Percentiles rank a stretch among this genome's conserved stretches.
These are phyloP conservation scores for Propithecus deckenii DNA, from an alignment of 2,797 vertebrate genomes.

Conservation along the genomic window DNA sequence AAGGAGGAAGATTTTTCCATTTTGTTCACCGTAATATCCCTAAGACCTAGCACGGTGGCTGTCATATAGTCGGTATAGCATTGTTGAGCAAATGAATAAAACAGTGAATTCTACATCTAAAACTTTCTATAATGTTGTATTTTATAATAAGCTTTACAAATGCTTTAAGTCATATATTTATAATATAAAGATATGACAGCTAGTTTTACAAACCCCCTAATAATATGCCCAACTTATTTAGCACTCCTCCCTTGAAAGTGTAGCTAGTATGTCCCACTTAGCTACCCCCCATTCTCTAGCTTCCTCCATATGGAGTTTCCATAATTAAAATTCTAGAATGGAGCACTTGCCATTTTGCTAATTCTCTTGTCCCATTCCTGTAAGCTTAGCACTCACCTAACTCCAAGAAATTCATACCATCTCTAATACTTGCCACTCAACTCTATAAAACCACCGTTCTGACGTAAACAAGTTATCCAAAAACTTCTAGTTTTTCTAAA, in stretches of 20 bases:
- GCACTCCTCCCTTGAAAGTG: not conserved
- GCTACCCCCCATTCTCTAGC: not conserved
- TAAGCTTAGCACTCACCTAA: not conserved
- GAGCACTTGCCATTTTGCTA: not conserved
- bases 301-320: not conserved
- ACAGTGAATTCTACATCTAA: not conserved
- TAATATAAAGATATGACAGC: not conserved
- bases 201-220: slow-evolving; percentile 29
- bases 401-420: not conserved
- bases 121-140: not conserved
- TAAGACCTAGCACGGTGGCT: not conserved
- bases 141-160: slow-evolving; percentile 10
- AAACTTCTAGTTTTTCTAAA: not conserved
- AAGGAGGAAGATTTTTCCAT: not conserved
- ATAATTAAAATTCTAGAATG: not conserved
- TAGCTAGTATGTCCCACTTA: not conserved
- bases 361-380: not conserved
- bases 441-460: not conserved
- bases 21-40: not conserved
- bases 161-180: not conserved
- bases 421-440: not conserved
- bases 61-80: not conserved
- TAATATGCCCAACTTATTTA: not conserved
- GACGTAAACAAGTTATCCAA: not conserved
- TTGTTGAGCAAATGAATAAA: not conserved